phyloP scores from a whole-genome alignment of 1,140 invertebrate species.

The Leptopilina boulardi region DNA sequence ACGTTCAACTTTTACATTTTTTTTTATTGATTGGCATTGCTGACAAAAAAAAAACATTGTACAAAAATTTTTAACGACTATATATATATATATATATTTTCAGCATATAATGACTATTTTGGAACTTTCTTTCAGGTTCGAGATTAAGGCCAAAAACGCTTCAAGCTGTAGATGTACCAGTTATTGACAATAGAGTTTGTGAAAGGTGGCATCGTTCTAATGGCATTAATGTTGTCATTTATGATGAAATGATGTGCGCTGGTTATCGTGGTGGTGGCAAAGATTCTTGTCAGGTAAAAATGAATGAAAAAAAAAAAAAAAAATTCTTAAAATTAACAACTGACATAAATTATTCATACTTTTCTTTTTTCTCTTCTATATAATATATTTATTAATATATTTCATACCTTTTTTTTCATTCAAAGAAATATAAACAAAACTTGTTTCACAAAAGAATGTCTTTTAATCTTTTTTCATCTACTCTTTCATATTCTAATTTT shows the following conservation, averaged over 20 bases:
- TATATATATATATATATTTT: no score
- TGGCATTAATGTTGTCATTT: slow-evolving; percentile 94
- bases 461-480: no score
- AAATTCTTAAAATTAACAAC: neutral
- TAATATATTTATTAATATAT: no score
- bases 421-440: no score
- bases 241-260: slow-evolving; percentile 98
- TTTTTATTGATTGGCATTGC: neutral
- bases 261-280: slow-evolving; percentile 94
- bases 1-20: neutral
- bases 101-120: neutral
- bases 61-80: neutral
- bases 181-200: slow-evolving; percentile 91
- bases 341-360: neutral
- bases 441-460: no score
- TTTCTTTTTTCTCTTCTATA: neutral
- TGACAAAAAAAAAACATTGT: slow-evolving; percentile 17
- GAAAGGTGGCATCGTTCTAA: slow-evolving; percentile 88
- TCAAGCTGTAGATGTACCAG: slow-evolving; percentile 94
- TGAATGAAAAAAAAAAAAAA: neutral
- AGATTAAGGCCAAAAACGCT: slow-evolving; percentile 91
- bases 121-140: slow-evolving; percentile 79
- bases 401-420: no score
- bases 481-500: no score
- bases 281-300: slow-evolving; percentile 84